Evolutionary conservation across 2,113 vertebrate genomes (phyloP).

Genomic region (Nymphicus hollandicus): DNA sequence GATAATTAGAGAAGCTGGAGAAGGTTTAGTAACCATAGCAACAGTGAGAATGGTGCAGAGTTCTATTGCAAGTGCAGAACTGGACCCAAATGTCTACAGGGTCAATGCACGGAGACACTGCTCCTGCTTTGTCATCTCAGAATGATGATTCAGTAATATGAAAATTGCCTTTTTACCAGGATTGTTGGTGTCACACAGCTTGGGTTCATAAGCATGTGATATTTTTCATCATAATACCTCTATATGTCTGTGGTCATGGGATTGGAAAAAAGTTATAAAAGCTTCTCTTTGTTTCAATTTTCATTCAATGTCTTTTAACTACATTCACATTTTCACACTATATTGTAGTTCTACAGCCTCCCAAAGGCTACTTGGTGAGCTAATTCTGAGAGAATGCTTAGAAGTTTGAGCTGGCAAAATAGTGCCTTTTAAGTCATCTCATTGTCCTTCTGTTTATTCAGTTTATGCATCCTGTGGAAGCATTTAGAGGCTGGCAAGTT

Average conservation of each 20-base stretch:
- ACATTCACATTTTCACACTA: background rate
- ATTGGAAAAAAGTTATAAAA: background rate
- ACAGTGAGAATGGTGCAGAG: background rate
- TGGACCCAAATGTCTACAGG: background rate
- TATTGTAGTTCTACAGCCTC: background rate
- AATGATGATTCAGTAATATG: background rate
- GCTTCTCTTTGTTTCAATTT: background rate
- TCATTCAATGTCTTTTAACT: background rate
- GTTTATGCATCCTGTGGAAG: background rate
- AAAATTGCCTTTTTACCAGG: background rate
- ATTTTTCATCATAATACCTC: background rate
- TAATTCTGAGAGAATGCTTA: background rate
- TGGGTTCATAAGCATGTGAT: background rate
- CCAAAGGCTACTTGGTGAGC: background rate
- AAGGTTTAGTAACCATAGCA: background rate
- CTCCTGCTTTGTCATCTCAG: background rate
- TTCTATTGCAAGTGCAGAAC: background rate
- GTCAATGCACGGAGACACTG: too few relatives aligned
- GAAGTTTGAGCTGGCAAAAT: background rate
- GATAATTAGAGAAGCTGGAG: background rate
- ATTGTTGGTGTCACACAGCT: background rate
- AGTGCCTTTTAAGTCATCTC: background rate
- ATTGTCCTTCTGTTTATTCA: background rate
- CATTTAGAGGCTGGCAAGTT: conserved; percentile 18
- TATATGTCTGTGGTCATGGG: background rate